Evolutionary conservation across 2,888 invertebrate genomes (phyloP).

Genomic region (Pheosia gnoma): DNA sequence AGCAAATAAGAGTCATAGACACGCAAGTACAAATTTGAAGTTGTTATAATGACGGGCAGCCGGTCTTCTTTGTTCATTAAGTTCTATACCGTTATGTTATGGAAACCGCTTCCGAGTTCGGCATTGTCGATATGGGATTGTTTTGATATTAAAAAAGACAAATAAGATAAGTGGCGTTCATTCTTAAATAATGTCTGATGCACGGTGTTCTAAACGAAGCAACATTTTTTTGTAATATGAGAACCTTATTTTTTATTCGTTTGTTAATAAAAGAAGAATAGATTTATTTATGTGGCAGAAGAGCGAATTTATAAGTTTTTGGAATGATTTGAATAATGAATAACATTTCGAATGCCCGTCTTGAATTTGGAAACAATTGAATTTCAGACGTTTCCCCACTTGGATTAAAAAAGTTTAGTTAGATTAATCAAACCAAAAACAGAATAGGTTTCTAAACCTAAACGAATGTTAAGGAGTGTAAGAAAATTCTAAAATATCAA

Average conservation of each 20-base stretch:
- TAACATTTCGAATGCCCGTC: neutral
- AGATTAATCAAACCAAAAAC: no score
- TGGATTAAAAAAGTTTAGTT: no score
- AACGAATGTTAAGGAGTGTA: no score
- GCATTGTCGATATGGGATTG: constrained; percentile 47
- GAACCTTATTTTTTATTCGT: no score
- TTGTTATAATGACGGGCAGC: constrained; percentile 51
- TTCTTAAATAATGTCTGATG: constrained; percentile 3
- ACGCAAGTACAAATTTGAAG: constrained; percentile 27
- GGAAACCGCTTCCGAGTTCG: constrained; percentile 68
- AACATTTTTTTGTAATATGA: constrained; percentile 8
- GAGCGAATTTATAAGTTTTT: constrained; percentile 5
- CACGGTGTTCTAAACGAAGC: constrained; percentile 3
- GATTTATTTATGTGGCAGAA: neutral
- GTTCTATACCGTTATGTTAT: constrained; percentile 70
- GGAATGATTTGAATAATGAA: constrained; percentile 9
- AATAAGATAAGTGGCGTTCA: constrained; percentile 28
- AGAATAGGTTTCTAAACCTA: no score
- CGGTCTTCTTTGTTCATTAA: constrained; percentile 57
- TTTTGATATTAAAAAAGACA: constrained; percentile 39
- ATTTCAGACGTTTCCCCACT: no score
- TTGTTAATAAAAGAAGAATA: neutral
- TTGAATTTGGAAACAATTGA: neutral
- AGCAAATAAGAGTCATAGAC: constrained; percentile 31
- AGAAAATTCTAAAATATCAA: neutral